Evolutionary conservation across 2,113 vertebrate genomes (phyloP).

Genomic region (Orthochromis indermauri): DNA sequence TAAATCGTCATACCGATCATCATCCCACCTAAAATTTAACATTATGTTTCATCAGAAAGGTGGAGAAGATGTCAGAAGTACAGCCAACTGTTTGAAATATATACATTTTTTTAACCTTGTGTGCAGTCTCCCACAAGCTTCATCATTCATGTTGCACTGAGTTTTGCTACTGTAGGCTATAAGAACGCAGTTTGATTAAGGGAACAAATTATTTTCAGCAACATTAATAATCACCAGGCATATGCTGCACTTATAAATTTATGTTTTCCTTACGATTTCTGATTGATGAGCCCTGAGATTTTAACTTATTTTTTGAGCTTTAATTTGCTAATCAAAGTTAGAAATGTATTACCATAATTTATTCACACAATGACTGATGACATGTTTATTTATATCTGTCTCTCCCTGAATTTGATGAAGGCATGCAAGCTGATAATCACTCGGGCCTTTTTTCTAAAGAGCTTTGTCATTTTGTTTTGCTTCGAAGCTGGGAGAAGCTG

Average conservation of each 20-base stretch:
- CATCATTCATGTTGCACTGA: neutral
- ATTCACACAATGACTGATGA: conserved; percentile 6
- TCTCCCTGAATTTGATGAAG: conserved; percentile 8
- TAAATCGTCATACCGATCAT: neutral
- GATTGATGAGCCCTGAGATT: neutral
- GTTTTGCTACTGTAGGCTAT: neutral
- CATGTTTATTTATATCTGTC: conserved; percentile 42
- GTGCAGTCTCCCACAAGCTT: neutral
- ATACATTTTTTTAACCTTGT: neutral
- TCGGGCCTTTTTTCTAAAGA: neutral
- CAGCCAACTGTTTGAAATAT: neutral
- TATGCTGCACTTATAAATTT: neutral
- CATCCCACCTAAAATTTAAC: neutral
- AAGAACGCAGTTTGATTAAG: neutral
- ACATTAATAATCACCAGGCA: neutral
- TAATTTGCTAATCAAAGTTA: conserved; percentile 33
- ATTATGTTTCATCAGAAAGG: neutral
- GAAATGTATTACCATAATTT: conserved; percentile 11
- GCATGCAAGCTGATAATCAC: conserved; percentile 16
- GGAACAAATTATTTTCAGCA: neutral
- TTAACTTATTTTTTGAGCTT: neutral
- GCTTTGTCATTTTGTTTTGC: conserved; percentile 25
- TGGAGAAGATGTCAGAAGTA: neutral
- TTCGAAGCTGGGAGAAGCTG: neutral
- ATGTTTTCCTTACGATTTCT: neutral